Base-by-base conservation (phyloP, 2,797 vertebrate genomes). In the Acropternis orthonyx region DNA sequence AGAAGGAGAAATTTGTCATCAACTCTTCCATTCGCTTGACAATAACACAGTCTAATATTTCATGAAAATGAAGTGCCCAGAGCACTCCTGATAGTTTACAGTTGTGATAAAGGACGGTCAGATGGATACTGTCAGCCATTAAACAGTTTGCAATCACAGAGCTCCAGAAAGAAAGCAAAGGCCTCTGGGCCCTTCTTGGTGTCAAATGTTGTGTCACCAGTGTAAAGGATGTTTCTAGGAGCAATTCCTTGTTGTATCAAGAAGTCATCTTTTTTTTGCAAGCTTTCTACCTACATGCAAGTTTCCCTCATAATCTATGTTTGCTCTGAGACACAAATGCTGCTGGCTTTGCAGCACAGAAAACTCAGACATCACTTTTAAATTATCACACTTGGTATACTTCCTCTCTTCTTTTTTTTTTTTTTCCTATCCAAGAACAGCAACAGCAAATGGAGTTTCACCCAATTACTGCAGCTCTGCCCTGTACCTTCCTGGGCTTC, bases 1-100 rank as follows among this genome's bases (percentile, higher is more conserved):
- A 97, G 97, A 93, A 97, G 97, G 92, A 97, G 98, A 98, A 97
- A 99, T 99, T 98, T 99, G 98, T 99, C 99, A 99, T 98, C 98
- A 98, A 94, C 98, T 97, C 98, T 97, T 98, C 96, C 97, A 96
- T 97, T 97, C 95, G 90, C 96, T 97, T 99, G 99, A 99, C 98
- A 99, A 98, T 98, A 98, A 98, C 98, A 98, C 92, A 5, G 92
- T 95, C 97, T 98, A 97, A 98, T 99, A 99, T 98, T 99, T 99
- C 99, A 99, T 98, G 98, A 98, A 99, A 99, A 99, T 98, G 98
- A 99, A 99, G 98, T 98, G 98, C 98, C 96, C 88, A 98, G 98
- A 97, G 98, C 98, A 98, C 97, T 97, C 96, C 93, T 84, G 85
- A 95, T 96, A 98, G 98, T 98, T 99, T 98, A 98, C 98, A 97